phyloP scores from a whole-genome alignment of 2,888 invertebrate species.

The Nasonia oneida region DNA sequence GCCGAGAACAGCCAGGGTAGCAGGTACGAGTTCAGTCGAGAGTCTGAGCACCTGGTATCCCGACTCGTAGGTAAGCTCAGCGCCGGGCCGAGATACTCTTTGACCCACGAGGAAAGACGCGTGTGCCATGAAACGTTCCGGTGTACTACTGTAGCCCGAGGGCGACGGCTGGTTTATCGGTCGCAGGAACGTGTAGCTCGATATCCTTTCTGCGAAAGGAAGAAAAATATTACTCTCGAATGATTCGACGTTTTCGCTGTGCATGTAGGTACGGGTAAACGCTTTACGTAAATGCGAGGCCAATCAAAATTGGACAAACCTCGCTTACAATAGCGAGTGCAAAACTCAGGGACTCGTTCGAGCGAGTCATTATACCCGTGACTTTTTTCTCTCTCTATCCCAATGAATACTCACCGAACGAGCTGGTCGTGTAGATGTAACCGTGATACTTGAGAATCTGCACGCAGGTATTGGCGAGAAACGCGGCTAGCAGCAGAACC shows the following conservation, averaged over 20 bases:
- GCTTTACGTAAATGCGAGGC: neutral
- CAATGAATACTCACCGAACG: slow-evolving; percentile 87
- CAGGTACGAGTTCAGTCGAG: slow-evolving; percentile 94
- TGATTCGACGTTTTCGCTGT: neutral
- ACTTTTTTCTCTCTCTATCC: neutral
- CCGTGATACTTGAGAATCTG: slow-evolving; percentile 88
- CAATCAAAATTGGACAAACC: neutral
- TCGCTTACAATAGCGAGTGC: neutral
- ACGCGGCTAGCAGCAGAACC: slow-evolving; percentile 87
- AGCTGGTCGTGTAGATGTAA: slow-evolving; percentile 89
- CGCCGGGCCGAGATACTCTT: slow-evolving; percentile 83
- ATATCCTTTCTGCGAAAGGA: slow-evolving; percentile 83
- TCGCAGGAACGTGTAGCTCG: slow-evolving; percentile 87
- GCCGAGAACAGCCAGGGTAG: slow-evolving; percentile 89
- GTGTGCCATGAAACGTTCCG: slow-evolving; percentile 86
- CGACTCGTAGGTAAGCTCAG: slow-evolving; percentile 82
- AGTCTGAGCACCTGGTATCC: slow-evolving; percentile 92
- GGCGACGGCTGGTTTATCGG: slow-evolving; percentile 83
- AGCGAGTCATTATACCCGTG: neutral
- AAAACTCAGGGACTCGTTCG: neutral
- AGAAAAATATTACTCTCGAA: neutral
- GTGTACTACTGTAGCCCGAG: slow-evolving; percentile 82
- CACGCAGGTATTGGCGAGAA: slow-evolving; percentile 91
- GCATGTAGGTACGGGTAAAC: neutral
- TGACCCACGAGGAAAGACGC: slow-evolving; percentile 87